These are phyloP conservation scores for Spatulosminthurus flaviceps DNA, from an alignment of 2,888 invertebrate species.

Conservation along the genomic window DNA sequence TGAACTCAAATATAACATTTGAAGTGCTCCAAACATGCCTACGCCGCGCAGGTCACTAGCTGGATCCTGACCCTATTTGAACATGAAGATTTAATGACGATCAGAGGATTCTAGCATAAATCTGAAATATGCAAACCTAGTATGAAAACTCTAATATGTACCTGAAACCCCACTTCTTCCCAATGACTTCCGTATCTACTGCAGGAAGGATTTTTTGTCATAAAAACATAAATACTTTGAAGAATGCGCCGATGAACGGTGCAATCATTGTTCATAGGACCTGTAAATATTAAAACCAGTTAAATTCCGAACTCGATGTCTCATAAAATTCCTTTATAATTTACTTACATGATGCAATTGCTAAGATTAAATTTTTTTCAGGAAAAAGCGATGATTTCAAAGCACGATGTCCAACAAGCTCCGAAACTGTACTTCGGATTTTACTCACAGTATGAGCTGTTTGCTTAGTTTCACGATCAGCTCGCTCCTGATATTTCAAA, in stretches of 20 bases:
- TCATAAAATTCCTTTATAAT: not conserved
- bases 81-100: too few species aligned
- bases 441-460: conserved; percentile 53
- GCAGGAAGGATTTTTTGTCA: conserved; percentile 65
- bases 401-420: conserved; percentile 59
- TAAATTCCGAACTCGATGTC: not conserved
- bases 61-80: conserved; percentile 68
- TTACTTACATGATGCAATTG: conserved; percentile 62
- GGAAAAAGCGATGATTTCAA: conserved; percentile 57
- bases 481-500: conserved; percentile 15
- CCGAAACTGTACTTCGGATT: conserved; percentile 56
- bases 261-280: conserved; percentile 63
- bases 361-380: conserved; percentile 61
- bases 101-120: too few species aligned
- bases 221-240: conserved; percentile 63
- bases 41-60: conserved; percentile 70
- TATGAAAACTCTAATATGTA: conserved; percentile 50
- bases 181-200: conserved; percentile 69
- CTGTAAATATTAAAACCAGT: conserved; percentile 41
- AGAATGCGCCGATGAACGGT: conserved; percentile 62
- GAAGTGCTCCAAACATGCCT: conserved; percentile 69
- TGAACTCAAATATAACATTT: conserved; percentile 67
- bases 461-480: conserved; percentile 47
- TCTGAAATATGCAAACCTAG: too few species aligned
- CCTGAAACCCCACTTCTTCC: conserved; percentile 71